A percentile compares a stretch with the other conserved stretches of the same genome.
phyloP scores from a whole-genome alignment of 2,797 vertebrate genomes.

The Sebastes hopkinsi region DNA sequence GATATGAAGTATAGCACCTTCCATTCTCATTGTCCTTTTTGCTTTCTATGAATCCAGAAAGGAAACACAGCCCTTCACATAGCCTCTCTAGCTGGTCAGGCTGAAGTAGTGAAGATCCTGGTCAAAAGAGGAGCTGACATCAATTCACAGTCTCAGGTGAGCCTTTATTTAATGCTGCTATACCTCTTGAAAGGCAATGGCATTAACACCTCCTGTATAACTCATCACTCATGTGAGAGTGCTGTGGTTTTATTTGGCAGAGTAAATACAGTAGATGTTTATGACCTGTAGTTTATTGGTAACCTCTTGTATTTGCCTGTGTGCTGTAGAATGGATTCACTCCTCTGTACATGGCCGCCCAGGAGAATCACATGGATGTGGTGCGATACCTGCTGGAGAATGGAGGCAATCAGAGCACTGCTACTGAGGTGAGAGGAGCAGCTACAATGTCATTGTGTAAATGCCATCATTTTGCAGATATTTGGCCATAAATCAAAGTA shows the following conservation, averaged over 20 bases:
- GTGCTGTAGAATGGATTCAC: constrained; percentile 95
- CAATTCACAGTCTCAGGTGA: constrained; percentile 96
- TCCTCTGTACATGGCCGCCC: constrained; percentile 97
- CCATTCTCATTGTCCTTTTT: neutral
- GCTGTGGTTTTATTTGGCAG: neutral
- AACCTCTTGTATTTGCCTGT: neutral
- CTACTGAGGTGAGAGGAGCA: constrained; percentile 89
- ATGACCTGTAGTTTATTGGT: neutral
- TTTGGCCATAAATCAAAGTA: neutral
- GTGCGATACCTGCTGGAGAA: constrained; percentile 96
- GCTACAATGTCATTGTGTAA: neutral
- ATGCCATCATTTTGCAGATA: neutral
- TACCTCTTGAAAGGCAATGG: neutral
- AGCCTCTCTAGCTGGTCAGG: constrained; percentile 94
- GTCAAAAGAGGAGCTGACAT: constrained; percentile 95
- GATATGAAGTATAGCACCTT: neutral
- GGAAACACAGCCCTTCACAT: constrained; percentile 99
- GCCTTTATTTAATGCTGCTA: neutral
- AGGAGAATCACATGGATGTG: constrained; percentile 98
- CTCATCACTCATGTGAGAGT: neutral
- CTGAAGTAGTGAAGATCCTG: constrained; percentile 93
- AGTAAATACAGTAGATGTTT: neutral
- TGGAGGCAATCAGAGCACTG: constrained; percentile 98
- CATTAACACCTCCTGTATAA: neutral
- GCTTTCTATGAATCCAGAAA: constrained; percentile 82